phyloP scores from a whole-genome alignment of 2,797 vertebrate genomes.

The Sebastes miniatus region DNA sequence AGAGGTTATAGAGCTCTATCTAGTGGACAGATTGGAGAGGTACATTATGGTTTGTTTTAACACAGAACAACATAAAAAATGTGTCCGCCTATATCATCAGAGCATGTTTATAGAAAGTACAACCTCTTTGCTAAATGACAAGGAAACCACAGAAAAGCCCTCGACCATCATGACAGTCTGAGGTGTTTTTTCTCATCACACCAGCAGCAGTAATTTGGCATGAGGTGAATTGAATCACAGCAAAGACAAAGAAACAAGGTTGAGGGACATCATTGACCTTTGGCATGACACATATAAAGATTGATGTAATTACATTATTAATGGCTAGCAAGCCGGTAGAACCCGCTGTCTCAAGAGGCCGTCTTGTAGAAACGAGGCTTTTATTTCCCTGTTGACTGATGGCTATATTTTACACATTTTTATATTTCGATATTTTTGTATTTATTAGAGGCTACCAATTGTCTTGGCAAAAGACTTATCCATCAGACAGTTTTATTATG shows the following conservation, averaged over 20 bases:
- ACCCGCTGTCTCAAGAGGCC: fast-evolving
- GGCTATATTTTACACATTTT: no score
- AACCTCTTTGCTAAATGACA: background rate
- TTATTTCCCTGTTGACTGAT: no score
- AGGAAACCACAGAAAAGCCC: background rate
- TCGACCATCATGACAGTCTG: background rate
- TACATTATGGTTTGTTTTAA: background rate
- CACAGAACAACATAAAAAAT: background rate
- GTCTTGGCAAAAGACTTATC: no score
- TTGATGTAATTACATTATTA: background rate
- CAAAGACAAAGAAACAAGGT: background rate
- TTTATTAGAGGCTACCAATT: no score
- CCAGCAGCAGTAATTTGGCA: background rate
- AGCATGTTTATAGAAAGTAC: background rate
- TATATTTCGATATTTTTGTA: no score
- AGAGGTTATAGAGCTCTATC: conserved; percentile 25
- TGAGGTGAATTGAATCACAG: background rate
- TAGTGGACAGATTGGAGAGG: conserved; percentile 40
- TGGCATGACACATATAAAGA: background rate
- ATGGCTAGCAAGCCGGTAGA: no score
- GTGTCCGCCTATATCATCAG: background rate
- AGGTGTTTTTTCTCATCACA: background rate
- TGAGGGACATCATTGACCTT: background rate
- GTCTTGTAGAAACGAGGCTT: no score
- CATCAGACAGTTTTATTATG: no score